Evolutionary conservation across 2,797 vertebrate species (phyloP).

Genomic region (Pampus argenteus): DNA sequence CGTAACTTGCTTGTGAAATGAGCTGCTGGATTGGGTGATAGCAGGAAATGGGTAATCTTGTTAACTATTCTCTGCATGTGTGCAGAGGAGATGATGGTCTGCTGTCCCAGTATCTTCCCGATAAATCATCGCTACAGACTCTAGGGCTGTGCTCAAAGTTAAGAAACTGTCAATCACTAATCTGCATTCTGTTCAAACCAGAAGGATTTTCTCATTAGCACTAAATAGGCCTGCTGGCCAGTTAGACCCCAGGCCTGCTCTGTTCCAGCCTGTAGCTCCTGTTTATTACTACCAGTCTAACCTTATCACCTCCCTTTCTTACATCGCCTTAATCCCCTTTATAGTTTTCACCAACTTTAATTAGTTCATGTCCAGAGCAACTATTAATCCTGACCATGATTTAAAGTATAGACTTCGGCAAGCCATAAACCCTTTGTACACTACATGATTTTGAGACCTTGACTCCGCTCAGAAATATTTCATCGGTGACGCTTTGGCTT

Average conservation of each 20-base stretch:
- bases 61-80: constrained; percentile 53
- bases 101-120: constrained; percentile 36
- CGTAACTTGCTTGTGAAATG: constrained; percentile 50
- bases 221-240: constrained; percentile 12
- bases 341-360: constrained; percentile 71
- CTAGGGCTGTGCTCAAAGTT: constrained; percentile 16
- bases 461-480: constrained; percentile 27
- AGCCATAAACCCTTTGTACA: constrained; percentile 40
- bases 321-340: constrained; percentile 64
- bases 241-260: constrained; percentile 22
- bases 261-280: constrained; percentile 46
- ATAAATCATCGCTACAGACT: constrained; percentile 50
- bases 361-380: constrained; percentile 68
- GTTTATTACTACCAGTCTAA: constrained; percentile 51
- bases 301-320: constrained; percentile 63
- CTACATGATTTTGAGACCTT: constrained; percentile 42
- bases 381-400: constrained; percentile 65
- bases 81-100: constrained; percentile 48
- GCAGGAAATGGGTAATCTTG: constrained; percentile 48
- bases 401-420: constrained; percentile 57
- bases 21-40: constrained; percentile 48
- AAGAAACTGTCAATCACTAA: constrained; percentile 42
- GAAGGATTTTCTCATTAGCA: constrained; percentile 24
- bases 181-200: constrained; percentile 42
- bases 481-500: constrained; percentile 8